Percentiles rank a stretch among this genome's conserved stretches.
Conservation (phyloP, 2,797 vertebrate species). For the Odontamblyopus lacepedii region DNA sequence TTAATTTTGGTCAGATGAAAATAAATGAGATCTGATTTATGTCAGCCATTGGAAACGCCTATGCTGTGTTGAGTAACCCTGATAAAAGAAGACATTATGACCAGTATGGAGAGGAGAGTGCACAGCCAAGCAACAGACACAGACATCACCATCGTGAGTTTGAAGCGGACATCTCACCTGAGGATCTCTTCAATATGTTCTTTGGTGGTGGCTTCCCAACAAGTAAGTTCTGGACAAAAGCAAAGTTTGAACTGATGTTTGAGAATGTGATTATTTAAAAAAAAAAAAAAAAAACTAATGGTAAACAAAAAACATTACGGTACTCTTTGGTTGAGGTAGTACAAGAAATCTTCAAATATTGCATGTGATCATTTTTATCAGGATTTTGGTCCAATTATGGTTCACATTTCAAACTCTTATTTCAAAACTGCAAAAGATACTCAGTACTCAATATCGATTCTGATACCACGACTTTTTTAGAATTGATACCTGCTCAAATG, state of each 20-base stretch:
- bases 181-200: constrained; percentile 99
- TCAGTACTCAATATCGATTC: too few species aligned
- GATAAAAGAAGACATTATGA: constrained; percentile 96
- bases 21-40: not conserved
- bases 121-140: constrained; percentile 80
- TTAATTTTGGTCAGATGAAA: not conserved
- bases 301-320: too few species aligned
- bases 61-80: constrained; percentile 90
- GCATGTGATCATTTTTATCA: too few species aligned
- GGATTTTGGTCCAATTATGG: too few species aligned
- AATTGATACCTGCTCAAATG: too few species aligned
- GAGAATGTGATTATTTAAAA: not conserved
- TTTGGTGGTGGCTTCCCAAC: constrained; percentile 97
- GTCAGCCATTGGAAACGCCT: constrained; percentile 94
- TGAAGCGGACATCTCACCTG: constrained; percentile 96
- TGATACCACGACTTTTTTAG: too few species aligned
- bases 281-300: too few species aligned
- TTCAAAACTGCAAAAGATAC: too few species aligned
- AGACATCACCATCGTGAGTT: constrained; percentile 82
- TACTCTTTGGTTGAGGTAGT: too few species aligned
- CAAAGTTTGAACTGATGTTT: not conserved
- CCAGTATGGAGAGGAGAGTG: constrained; percentile 92
- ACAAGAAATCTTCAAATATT: too few species aligned
- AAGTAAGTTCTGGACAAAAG: constrained; percentile 76
- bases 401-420: too few species aligned